Conservation (phyloP, 2,888 invertebrate genomes). For the Sthenelais limicola region DNA sequence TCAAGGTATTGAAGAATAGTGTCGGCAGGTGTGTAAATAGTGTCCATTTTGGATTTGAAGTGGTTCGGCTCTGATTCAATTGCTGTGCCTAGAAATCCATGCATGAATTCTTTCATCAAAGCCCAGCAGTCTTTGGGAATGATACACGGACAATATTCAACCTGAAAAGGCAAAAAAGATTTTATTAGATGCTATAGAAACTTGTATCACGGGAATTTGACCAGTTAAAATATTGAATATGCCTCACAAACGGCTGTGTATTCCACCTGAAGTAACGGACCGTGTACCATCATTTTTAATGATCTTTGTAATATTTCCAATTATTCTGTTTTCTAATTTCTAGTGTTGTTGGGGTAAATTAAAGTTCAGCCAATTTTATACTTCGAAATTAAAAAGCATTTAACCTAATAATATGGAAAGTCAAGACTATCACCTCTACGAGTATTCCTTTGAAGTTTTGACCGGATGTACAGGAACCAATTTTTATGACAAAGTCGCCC, state of each 20-base stretch:
- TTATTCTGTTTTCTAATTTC: too few species aligned
- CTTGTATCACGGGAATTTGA: too few species aligned
- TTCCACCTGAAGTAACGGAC: too few species aligned
- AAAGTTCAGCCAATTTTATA: too few species aligned
- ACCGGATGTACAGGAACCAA: constrained; percentile 93
- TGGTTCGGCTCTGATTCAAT: constrained; percentile 75
- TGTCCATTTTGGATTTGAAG: constrained; percentile 84
- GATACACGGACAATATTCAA: constrained; percentile 92
- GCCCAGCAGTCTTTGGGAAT: constrained; percentile 93
- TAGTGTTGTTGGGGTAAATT: too few species aligned
- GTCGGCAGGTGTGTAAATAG: constrained; percentile 86
- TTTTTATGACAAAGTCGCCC: constrained; percentile 93
- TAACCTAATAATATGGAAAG: too few species aligned
- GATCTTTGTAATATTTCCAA: too few species aligned
- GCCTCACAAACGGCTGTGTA: too few species aligned
- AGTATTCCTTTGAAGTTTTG: constrained; percentile 91
- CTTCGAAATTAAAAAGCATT: too few species aligned
- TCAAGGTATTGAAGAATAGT: constrained; percentile 95
- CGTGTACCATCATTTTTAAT: too few species aligned
- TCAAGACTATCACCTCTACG: constrained; percentile 91
- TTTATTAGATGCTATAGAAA: too few species aligned
- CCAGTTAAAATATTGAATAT: too few species aligned
- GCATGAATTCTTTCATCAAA: constrained; percentile 90
- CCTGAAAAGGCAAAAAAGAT: constrained; percentile 72
- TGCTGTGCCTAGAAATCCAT: constrained; percentile 87